Conservation (phyloP, 1,140 invertebrate species). For the Leptoteleia sp. region DNA sequence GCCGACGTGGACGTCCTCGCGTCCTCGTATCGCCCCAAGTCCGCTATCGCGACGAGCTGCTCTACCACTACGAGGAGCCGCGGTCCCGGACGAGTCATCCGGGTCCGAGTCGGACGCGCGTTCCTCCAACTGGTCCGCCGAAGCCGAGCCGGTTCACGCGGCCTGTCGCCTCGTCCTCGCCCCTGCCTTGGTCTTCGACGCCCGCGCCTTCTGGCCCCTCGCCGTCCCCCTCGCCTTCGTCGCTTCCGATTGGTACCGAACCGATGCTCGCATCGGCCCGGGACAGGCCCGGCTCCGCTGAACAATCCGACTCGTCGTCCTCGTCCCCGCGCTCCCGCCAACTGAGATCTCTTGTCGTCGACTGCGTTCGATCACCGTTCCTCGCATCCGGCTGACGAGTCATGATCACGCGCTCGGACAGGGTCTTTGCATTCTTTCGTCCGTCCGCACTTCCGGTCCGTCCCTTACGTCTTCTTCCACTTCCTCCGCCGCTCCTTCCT, state of each 20-base stretch:
- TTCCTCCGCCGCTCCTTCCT: too few species aligned
- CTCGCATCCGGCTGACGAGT: slow-evolving; percentile 75
- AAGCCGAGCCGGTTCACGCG: slow-evolving; percentile 44
- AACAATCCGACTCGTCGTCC: slow-evolving; percentile 8
- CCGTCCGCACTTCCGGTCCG: slow-evolving; percentile 8
- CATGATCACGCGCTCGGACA: slow-evolving; percentile 76
- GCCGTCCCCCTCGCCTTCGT: slow-evolving; percentile 1
- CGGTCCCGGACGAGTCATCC: slow-evolving; percentile 76
- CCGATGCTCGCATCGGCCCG: slow-evolving; percentile 33
- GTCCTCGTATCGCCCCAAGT: slow-evolving; percentile 47
- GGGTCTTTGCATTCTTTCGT: slow-evolving; percentile 76
- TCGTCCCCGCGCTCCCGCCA: slow-evolving; percentile 17
- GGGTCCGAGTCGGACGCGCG: slow-evolving; percentile 66
- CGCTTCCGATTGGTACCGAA: slow-evolving; percentile 2
- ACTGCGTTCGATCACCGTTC: slow-evolving; percentile 73
- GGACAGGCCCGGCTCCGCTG: slow-evolving; percentile 14
- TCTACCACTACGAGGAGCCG: slow-evolving; percentile 76
- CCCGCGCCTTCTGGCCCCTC: slow-evolving; percentile 4
- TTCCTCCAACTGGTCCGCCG: slow-evolving; percentile 22
- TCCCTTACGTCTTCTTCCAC: too few species aligned
- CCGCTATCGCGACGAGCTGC: slow-evolving; percentile 70
- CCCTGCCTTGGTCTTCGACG: not conserved
- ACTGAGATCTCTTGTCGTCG: slow-evolving; percentile 69
- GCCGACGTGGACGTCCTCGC: slow-evolving; percentile 24
- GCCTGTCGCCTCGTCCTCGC: slow-evolving; percentile 2